A percentile compares a stretch with the other conserved stretches of the same genome.
phyloP scores from a whole-genome alignment of 2,797 vertebrate genomes.

The Coilia nasus region DNA sequence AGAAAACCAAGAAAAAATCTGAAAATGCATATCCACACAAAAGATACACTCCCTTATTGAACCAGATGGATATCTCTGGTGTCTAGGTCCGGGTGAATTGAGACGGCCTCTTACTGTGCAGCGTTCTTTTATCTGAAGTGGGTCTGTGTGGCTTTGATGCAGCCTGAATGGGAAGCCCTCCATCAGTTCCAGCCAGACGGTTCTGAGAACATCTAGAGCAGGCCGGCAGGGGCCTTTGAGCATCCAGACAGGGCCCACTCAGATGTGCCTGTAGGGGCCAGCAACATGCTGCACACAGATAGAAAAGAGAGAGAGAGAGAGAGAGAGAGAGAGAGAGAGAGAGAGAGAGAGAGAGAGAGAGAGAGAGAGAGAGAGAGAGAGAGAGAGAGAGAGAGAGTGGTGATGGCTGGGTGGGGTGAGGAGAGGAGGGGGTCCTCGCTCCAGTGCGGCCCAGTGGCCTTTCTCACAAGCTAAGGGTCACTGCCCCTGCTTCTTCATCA shows the following conservation, averaged over 20 bases:
- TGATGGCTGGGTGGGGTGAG: not conserved
- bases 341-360: no score
- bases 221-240: not conserved
- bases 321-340: no score
- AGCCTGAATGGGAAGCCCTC: not conserved
- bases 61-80: not conserved
- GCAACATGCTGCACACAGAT: not conserved
- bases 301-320: no score
- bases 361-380: no score
- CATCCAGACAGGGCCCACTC: not conserved
- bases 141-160: conserved; percentile 12
- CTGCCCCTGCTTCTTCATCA: not conserved
- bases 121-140: conserved; percentile 4
- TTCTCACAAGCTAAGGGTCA: not conserved
- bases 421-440: not conserved
- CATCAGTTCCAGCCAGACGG: conserved; percentile 13
- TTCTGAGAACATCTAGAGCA: not conserved
- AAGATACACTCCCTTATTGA: not conserved
- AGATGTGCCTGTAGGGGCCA: not conserved
- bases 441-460: not conserved
- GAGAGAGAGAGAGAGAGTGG: no score
- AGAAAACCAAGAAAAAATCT: not conserved
- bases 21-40: not conserved
- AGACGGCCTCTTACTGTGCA: not conserved
- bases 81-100: not conserved